A percentile compares a stretch with the other conserved stretches of the same genome.
Evolutionary conservation across 2,888 invertebrate species (phyloP).

Genomic region (Pedicia rivosa): DNA sequence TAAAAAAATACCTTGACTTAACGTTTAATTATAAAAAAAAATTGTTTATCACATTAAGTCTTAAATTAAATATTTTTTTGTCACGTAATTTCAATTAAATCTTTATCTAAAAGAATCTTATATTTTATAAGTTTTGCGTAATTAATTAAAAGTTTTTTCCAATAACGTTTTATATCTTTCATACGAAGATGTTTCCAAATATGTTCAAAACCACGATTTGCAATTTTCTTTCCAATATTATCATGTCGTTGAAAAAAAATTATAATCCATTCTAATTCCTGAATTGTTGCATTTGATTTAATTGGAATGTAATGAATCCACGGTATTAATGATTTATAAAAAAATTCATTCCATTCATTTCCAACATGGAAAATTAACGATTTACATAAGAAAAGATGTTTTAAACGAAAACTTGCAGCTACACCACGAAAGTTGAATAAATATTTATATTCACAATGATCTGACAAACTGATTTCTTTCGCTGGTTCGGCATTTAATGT

Average conservation of each 20-base stretch:
- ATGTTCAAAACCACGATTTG: slow-evolving; percentile 63
- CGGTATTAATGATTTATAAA: slow-evolving; percentile 75
- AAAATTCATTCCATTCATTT: slow-evolving; percentile 88
- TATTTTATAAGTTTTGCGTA: slow-evolving; percentile 62
- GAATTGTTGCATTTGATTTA: slow-evolving; percentile 43
- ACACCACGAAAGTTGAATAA: slow-evolving; percentile 94
- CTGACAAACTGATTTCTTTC: slow-evolving; percentile 70
- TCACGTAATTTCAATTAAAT: slow-evolving; percentile 37
- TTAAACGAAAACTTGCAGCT: slow-evolving; percentile 92
- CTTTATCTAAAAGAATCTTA: slow-evolving; percentile 39
- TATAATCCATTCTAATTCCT: slow-evolving; percentile 55
- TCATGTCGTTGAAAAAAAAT: slow-evolving; percentile 64
- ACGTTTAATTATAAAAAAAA: too few relatives aligned
- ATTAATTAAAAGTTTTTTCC: slow-evolving; percentile 56
- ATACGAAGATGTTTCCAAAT: slow-evolving; percentile 71
- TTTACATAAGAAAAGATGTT: slow-evolving; percentile 84
- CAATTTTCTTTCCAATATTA: slow-evolving; percentile 56
- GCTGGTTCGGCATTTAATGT: slow-evolving; percentile 75
- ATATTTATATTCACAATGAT: slow-evolving; percentile 87
- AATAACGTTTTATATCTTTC: slow-evolving; percentile 73
- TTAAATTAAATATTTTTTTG: neutral
- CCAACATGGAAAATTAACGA: slow-evolving; percentile 91
- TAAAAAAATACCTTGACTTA: too few relatives aligned
- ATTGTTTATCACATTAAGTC: neutral
- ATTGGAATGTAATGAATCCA: slow-evolving; percentile 95